Percentiles rank a stretch among this genome's conserved stretches.
Conservation (phyloP, 2,113 vertebrate genomes). For the Dunckerocampus dactyliophorus region DNA sequence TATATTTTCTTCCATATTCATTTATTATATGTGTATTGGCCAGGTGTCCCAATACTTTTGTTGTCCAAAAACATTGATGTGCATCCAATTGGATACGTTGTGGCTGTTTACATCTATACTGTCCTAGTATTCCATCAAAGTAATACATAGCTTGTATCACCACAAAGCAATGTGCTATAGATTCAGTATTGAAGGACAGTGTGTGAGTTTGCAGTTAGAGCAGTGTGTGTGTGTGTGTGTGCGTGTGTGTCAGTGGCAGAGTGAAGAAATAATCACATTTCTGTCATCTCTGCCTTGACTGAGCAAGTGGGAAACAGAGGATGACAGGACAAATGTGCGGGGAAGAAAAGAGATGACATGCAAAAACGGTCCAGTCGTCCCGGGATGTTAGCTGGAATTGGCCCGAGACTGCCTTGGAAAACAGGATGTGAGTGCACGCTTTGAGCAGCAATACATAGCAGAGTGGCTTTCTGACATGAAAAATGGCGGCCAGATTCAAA, state of each 20-base stretch:
- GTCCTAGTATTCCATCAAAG: background rate
- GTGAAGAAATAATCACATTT: slow-evolving; percentile 7
- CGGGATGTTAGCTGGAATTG: slow-evolving; percentile 10
- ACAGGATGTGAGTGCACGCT: slow-evolving; percentile 19
- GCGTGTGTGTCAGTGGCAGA: background rate
- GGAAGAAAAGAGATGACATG: slow-evolving; percentile 18
- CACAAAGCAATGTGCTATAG: slow-evolving; percentile 2
- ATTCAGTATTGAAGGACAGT: slow-evolving; percentile 10
- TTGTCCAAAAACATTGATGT: too few relatives aligned
- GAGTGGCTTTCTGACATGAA: slow-evolving; percentile 50
- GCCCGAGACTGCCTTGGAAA: background rate
- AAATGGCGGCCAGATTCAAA: slow-evolving; percentile 52
- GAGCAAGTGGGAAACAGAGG: slow-evolving; percentile 18
- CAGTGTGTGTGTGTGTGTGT: background rate
- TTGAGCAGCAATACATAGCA: slow-evolving; percentile 38
- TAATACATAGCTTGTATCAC: background rate
- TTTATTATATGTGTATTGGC: too few relatives aligned
- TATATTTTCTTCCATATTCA: too few relatives aligned
- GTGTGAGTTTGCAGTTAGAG: too few relatives aligned
- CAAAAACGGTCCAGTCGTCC: slow-evolving; percentile 20
- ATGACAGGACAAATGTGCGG: slow-evolving; percentile 13
- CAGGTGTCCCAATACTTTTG: too few relatives aligned
- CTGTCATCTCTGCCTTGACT: background rate
- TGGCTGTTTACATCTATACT: too few relatives aligned
- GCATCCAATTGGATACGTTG: too few relatives aligned